Base-by-base conservation (phyloP, 2,888 invertebrate species). In the Volucella bombylans region DNA sequence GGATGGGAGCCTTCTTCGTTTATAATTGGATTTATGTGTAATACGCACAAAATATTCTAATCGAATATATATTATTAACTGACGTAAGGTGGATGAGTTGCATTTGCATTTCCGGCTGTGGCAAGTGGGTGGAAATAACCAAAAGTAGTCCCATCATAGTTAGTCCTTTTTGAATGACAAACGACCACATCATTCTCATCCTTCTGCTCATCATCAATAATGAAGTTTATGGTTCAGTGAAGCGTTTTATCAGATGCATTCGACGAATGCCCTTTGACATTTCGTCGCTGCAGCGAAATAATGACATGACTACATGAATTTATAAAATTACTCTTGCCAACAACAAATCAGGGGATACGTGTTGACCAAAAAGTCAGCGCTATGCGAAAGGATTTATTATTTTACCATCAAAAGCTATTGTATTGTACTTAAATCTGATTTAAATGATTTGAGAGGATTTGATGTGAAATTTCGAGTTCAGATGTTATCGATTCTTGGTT, bases 211-310 rank as follows among this genome's bases (percentile, higher is more conserved):
- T 79, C 72, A 47, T 79, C 79, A 62, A 80, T 80, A 73, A 73
- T 80, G 73, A 61, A 73, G 65, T 80, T 80, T 80, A 67, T 73
- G 73, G 79, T 80, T 80, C 79, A 80, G 72, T 73, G 79, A 80
- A 73, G 67, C 72, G 65, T 79, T 79, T 67, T 65, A 79, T 79
- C 79, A 65, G 72, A 79, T 73, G 72, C 59, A 61, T 78, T 49
- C 54, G 65, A 10, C 64, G 65, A 47, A 67, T 79, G 72, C 54
- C 79, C 72, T 72, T 67, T 79, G 65, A 72, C 67, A 67, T 72
- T 73, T 54, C 38, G 59, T 59, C 52, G 65, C 39, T 41, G 12
- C 62, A 54, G 68, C 62, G n/a, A 55, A 61, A 77, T 54, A 61
- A 39, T 52, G 47, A 43, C 50, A 54, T n/a, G 47, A 12, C 11